Percentiles rank a stretch among this genome's conserved stretches.
These are phyloP conservation scores for Herminia tarsipennalis DNA, from an alignment of 2,888 invertebrate genomes.

Conservation along the genomic window DNA sequence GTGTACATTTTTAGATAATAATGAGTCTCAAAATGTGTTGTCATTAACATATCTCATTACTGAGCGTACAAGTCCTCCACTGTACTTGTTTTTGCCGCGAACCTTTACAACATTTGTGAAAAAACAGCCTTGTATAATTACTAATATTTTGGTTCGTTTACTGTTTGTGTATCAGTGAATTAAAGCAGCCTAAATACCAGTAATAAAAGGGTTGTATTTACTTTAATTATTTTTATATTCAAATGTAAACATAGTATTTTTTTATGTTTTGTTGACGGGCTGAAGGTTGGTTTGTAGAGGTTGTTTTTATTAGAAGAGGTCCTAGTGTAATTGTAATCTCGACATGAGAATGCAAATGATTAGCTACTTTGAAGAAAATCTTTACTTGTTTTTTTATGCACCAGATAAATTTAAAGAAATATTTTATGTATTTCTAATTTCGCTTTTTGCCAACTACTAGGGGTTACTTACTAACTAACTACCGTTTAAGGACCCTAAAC, in stretches of 20 bases:
- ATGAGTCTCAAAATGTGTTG: conserved; percentile 13
- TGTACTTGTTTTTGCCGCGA: conserved; percentile 24
- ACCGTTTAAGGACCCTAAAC: no score
- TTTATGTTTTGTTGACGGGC: conserved; percentile 27
- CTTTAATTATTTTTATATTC: conserved; percentile 45
- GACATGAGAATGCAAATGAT: conserved; percentile 4
- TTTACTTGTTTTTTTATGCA: no score
- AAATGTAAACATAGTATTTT: conserved; percentile 30
- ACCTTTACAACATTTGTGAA: conserved; percentile 31
- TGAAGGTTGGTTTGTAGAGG: conserved; percentile 9
- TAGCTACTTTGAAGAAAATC: no score
- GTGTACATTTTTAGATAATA: conserved; percentile 13
- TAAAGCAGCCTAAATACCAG: conserved; percentile 35
- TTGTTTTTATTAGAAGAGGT: conserved; percentile 23
- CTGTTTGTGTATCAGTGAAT: conserved; percentile 37
- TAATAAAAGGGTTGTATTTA: conserved; percentile 41
- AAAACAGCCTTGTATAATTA: conserved; percentile 33
- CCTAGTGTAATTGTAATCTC: conserved; percentile 14
- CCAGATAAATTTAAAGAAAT: no score
- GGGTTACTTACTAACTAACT: no score
- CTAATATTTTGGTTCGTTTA: conserved; percentile 37
- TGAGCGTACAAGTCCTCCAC: conserved; percentile 21
- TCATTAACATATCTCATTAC: conserved; percentile 39
- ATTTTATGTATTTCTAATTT: no score
- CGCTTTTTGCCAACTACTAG: no score